These are phyloP conservation scores for Andrena camellia DNA, from an alignment of 2,888 invertebrate genomes.

Conservation along the genomic window DNA sequence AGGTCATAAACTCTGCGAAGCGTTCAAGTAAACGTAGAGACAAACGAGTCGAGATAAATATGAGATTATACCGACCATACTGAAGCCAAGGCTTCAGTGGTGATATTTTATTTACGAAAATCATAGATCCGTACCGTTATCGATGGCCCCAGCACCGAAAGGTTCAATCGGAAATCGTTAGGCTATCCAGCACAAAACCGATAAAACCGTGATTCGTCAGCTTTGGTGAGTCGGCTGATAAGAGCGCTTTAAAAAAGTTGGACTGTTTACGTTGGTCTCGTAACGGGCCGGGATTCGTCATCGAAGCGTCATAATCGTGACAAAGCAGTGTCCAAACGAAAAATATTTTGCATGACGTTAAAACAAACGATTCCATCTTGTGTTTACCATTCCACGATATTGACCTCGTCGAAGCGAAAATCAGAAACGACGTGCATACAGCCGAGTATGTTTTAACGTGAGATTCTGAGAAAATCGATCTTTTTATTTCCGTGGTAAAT, in stretches of 20 bases:
- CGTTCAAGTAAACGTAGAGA: too few relatives aligned
- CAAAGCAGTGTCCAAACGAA: not conserved
- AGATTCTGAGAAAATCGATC: not conserved
- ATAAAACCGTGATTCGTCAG: not conserved
- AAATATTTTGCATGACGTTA: not conserved
- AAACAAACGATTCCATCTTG: not conserved
- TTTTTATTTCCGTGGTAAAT: not conserved
- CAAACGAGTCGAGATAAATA: too few relatives aligned
- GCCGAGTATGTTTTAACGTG: not conserved
- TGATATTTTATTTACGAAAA: not conserved
- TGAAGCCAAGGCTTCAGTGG: not conserved
- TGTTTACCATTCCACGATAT: not conserved
- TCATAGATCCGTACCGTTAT: too few relatives aligned
- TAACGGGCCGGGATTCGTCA: not conserved
- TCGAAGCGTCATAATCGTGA: not conserved
- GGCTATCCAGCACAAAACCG: not conserved
- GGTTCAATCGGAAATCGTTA: not conserved
- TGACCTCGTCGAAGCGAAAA: not conserved
- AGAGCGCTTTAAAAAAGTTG: not conserved
- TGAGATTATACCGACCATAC: not conserved
- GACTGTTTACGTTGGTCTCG: not conserved
- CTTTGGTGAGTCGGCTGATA: not conserved
- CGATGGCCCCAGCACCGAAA: not conserved
- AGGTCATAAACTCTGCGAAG: too few relatives aligned
- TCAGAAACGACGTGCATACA: not conserved